Evolutionary conservation across 2,888 invertebrate species (phyloP).

Genomic region (Drosophila falleni): DNA sequence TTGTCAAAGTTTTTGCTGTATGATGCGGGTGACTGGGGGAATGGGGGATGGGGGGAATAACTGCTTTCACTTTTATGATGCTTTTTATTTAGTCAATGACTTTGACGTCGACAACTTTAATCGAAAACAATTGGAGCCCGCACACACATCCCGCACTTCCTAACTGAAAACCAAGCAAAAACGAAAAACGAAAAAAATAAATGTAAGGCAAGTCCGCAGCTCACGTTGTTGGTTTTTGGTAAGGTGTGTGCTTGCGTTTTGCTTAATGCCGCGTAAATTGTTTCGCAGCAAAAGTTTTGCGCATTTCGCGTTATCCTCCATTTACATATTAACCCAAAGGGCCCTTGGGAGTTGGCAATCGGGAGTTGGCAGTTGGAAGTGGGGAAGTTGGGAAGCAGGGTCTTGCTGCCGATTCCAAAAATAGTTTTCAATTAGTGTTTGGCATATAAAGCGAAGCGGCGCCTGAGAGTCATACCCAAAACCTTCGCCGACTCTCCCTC

Average conservation of each 20-base stretch:
- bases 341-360: constrained; percentile 38
- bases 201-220: constrained; percentile 6
- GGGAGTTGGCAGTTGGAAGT: constrained; percentile 19
- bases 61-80: constrained; percentile 66
- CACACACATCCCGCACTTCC: background rate
- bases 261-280: constrained; percentile 79
- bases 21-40: constrained; percentile 40
- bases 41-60: constrained; percentile 22
- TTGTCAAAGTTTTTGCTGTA: constrained; percentile 73
- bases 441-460: constrained; percentile 52
- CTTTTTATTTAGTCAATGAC: constrained; percentile 79
- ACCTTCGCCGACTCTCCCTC: background rate
- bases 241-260: constrained; percentile 73
- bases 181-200: background rate
- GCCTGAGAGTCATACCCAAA: constrained; percentile 40
- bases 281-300: constrained; percentile 77
- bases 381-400: constrained; percentile 31
- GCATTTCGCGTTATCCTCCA: constrained; percentile 75
- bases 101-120: constrained; percentile 79
- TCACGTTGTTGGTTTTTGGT: constrained; percentile 28
- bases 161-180: background rate
- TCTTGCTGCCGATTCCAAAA: constrained; percentile 58
- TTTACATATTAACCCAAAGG: constrained; percentile 74
- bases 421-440: constrained; percentile 79
- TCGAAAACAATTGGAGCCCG: constrained; percentile 68